Percentiles rank a stretch among this genome's conserved stretches.
These are phyloP conservation scores for Astyanax mexicanus DNA, from an alignment of 2,797 vertebrate genomes.

Conservation along the genomic window DNA sequence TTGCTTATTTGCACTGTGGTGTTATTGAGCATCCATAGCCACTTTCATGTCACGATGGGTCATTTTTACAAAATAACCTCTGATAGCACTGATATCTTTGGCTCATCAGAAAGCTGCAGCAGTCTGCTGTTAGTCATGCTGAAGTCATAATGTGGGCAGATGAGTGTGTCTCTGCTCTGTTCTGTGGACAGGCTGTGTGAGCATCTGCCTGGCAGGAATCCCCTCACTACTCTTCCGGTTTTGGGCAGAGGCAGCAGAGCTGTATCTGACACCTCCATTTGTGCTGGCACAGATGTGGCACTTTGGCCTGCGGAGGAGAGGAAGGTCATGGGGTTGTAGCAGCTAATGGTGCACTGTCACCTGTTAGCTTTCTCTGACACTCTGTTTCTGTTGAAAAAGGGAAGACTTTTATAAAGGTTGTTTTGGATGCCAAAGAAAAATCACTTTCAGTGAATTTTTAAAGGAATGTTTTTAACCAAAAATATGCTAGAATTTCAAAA, in stretches of 20 bases:
- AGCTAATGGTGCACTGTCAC: background rate
- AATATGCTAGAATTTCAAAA: too few relatives aligned
- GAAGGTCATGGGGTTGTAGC: background rate
- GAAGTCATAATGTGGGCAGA: conserved; percentile 19
- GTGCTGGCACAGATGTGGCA: background rate
- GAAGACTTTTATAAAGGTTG: too few relatives aligned
- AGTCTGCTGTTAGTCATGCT: conserved; percentile 10
- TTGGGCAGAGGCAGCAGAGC: background rate
- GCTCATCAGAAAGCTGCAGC: background rate
- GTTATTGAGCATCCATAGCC: background rate
- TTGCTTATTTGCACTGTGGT: background rate
- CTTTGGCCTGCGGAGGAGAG: background rate
- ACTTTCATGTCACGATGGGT: background rate
- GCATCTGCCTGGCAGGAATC: background rate
- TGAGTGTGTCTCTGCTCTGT: background rate
- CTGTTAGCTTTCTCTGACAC: background rate
- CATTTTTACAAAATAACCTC: background rate
- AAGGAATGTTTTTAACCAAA: too few relatives aligned
- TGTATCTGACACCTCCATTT: background rate
- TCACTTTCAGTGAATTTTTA: too few relatives aligned
- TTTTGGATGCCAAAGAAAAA: too few relatives aligned
- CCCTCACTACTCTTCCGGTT: background rate
- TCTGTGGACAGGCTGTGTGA: background rate
- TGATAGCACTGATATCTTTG: background rate
- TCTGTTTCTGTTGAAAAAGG: too few relatives aligned